Evolutionary conservation across 2,113 vertebrate species (phyloP), one percentile per base, ranked within the genome.

Genomic region (Ardeotis arabs): DNA sequence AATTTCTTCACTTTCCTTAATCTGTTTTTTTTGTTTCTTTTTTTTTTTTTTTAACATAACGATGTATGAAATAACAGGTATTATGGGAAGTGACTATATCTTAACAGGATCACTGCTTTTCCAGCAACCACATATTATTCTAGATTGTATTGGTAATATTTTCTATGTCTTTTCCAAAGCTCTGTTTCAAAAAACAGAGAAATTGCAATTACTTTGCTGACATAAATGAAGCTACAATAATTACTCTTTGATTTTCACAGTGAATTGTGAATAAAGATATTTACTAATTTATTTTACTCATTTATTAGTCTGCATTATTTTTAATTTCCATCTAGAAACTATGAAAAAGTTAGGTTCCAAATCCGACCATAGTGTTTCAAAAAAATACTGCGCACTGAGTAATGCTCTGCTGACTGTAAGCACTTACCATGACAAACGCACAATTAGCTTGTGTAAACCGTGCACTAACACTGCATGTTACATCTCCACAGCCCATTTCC

Each of bases 361-460:
- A 66, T 80, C n/a, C 3, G 1, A 37, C 16, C 1, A 0, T 18
- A 17, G 4, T 62, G 10, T 62, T 90, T 49, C 5, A 39, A 44
- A 87, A 87, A 60, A 53, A 6, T 17, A 14, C 15, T 64, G 29
- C 22, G 49, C 21, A 20, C 11, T 35, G 37, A 45, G 17, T 41
- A 84, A 67, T 23, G 15, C 13, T 25, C 27, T 63, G 33, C 41
- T 58, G 49, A 73, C 10, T 4, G 1, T 35, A 66, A 35, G 4
- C n/a, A 14, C 12, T 62, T 60, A 3, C 4, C 52, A 3, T 17
- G 16, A 15, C 39, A 73, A 67, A 83, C 31, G 10, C 24, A 45
- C 24, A 21, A 28, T 64, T 1, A 1, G 18, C 31, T 87, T 66
- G 27, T 19, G n/a, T 37, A 67, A 66, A 14, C 23, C 18, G 6